These are phyloP conservation scores for Engraulis encrasicolus DNA, from an alignment of 2,113 vertebrate genomes.

Conservation along the genomic window DNA sequence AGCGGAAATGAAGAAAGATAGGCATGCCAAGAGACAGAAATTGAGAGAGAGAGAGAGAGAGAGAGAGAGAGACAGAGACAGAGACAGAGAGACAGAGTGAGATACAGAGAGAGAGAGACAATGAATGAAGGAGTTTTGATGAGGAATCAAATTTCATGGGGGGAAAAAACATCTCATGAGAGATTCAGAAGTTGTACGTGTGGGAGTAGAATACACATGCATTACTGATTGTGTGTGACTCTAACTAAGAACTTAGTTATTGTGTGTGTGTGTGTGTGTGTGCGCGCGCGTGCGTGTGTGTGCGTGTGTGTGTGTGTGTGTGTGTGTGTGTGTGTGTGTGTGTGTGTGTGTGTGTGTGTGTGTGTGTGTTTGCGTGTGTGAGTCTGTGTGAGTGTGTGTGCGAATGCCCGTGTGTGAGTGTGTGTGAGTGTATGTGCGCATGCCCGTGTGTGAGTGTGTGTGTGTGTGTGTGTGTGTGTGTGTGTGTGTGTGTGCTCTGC, in stretches of 20 bases:
- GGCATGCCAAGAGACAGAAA: background rate
- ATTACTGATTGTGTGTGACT: no score
- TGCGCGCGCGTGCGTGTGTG: no score
- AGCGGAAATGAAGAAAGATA: background rate
- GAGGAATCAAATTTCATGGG: background rate
- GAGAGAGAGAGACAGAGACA: background rate
- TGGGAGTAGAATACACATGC: no score
- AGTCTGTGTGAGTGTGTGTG: conserved; percentile 25
- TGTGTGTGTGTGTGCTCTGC: conserved; percentile 44
- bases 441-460: conserved; percentile 23
- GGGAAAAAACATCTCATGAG: background rate
- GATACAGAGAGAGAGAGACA: background rate
- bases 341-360: background rate
- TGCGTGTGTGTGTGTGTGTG: no score
- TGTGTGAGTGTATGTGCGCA: conserved; percentile 31
- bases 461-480: conserved; percentile 33
- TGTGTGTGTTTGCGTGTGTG: conserved; percentile 18
- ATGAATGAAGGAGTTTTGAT: background rate
- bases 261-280: no score
- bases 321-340: background rate
- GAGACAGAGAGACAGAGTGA: background rate
- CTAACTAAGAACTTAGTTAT: no score
- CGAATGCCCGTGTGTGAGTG: conserved; percentile 22
- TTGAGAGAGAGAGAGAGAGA: background rate
- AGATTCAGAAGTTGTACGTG: background rate